Percentiles rank a stretch among this genome's conserved stretches.
phyloP scores from a whole-genome alignment of 2,888 invertebrate genomes.

The Sinhomidia bicolor region DNA sequence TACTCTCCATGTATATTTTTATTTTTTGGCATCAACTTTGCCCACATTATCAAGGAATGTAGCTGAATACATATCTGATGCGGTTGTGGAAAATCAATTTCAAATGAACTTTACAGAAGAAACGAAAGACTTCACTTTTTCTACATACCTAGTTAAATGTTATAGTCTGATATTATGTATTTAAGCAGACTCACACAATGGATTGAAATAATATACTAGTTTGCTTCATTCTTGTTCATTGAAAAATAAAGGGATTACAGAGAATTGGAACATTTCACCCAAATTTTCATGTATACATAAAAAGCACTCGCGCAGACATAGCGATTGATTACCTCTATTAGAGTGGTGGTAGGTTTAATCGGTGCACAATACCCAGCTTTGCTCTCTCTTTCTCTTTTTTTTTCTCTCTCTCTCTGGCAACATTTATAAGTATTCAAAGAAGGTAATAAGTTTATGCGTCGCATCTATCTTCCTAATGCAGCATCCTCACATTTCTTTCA shows the following conservation, averaged over 20 bases:
- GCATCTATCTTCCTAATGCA: constrained; percentile 10
- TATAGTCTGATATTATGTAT: neutral
- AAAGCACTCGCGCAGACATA: neutral
- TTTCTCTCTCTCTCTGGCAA: neutral
- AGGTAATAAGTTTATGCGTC: neutral
- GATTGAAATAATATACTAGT: constrained; percentile 2
- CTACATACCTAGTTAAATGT: neutral
- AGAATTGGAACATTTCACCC: constrained; percentile 17
- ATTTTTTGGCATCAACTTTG: neutral
- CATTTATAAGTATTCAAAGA: neutral
- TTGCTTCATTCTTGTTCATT: neutral
- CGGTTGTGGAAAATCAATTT: constrained; percentile 11
- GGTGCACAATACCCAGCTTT: neutral
- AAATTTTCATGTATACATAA: neutral
- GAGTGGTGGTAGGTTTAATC: neutral
- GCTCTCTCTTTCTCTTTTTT: no score
- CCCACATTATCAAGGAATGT: constrained; percentile 1
- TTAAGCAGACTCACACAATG: neutral
- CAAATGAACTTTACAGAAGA: neutral
- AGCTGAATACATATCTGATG: neutral
- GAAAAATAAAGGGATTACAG: constrained; percentile 1
- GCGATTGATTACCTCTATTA: constrained; percentile 24
- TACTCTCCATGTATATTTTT: neutral
- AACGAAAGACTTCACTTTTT: no score
- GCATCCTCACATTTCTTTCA: constrained; percentile 20